Base-by-base conservation (phyloP, 2,888 invertebrate species). In the Endomychus coccineus region DNA sequence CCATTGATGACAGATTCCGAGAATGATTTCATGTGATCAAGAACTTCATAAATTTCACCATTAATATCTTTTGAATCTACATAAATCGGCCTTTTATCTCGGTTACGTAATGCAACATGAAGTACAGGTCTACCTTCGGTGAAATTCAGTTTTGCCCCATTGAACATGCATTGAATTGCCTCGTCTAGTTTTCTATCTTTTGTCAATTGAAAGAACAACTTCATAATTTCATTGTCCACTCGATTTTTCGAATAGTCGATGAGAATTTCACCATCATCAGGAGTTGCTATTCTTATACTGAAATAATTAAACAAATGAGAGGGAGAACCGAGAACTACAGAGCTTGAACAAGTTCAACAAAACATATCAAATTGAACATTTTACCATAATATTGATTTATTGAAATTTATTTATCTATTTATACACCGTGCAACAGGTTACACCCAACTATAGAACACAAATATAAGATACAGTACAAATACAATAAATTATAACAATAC, bases 221-320 rank as follows among this genome's bases (percentile, higher is more conserved):
- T 62, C 61, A 92, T 71, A 4, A 80, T 77, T 41, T 85, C 80
- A 12, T 80, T 77, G 54, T 89, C 81, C 41, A 98, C 73, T 27
- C 91, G 77, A 68, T 98, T 98, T 70, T 98, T 98, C 9, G 97
- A 97, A 68, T 84, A 98, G 69, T 99, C 98, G 52, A 98, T 62
- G 22, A 98, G 73, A 52, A 97, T 82, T 15, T 88, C 83, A 4
- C 96, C 96, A 73, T 92, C 90, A 39, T 76, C 71, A 4, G 88
- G 87, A 0, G 91, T 91, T 19, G 73, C 63, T 38, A 94, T 64
- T 34, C 71, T 75, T 44, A 86, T 69, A 62, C 91, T 92, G 62
- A 22, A 63, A 60, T 15, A 27, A 14, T 9, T 4, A n/a, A 25
- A 11, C 6, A 25, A 24, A 24, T 6, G 31, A 29, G 31, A 30